phyloP scores from a whole-genome alignment of 64 coral and sea anemone species.

The Actinia tenebrosa region DNA sequence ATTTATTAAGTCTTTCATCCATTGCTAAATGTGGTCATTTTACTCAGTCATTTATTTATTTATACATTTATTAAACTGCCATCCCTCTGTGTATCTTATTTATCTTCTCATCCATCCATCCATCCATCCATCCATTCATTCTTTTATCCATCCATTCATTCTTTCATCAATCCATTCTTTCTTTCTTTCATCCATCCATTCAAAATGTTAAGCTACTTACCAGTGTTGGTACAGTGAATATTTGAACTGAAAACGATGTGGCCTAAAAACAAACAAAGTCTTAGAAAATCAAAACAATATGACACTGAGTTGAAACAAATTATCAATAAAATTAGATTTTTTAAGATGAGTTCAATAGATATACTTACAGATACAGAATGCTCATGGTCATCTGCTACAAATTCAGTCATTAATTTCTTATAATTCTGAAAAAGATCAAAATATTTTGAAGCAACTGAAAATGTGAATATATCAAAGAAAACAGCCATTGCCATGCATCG shows the following conservation, averaged over 20 bases:
- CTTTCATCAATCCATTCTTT: background rate
- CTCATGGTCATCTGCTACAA: conserved; percentile 89
- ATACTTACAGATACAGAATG: conserved; percentile 72
- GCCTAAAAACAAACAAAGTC: conserved; percentile 25
- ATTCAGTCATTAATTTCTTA: conserved; percentile 68
- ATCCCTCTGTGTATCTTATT: too few species aligned
- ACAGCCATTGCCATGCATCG: too few species aligned
- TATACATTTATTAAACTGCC: too few species aligned
- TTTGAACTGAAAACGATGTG: conserved; percentile 75
- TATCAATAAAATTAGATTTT: background rate
- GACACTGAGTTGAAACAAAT: background rate
- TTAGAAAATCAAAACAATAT: background rate
- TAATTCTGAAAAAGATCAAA: conserved; percentile 48
- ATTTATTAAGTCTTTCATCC: background rate
- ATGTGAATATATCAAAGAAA: too few species aligned
- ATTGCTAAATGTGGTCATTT: too few species aligned
- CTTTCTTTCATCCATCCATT: background rate
- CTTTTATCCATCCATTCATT: background rate
- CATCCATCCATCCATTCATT: background rate
- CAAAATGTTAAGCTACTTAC: conserved; percentile 29
- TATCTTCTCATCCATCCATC: background rate
- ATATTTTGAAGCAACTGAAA: too few species aligned
- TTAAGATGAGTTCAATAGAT: background rate
- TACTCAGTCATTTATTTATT: too few species aligned
- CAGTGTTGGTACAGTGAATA: conserved; percentile 86